Conservation (phyloP, 1,140 invertebrate species). For the Uloborus diversus region DNA sequence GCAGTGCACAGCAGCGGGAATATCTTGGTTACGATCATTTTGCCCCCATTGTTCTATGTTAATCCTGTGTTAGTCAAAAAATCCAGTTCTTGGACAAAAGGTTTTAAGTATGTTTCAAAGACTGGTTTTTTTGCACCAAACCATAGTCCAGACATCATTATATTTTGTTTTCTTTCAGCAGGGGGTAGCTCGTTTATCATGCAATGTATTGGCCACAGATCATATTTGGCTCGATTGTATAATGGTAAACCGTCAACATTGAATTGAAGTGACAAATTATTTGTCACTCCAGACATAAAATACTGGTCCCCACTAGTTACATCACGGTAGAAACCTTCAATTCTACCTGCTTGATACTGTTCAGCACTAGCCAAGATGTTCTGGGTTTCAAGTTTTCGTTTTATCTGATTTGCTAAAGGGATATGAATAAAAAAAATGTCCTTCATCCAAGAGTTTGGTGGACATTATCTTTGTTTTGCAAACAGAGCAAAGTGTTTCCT, state of each 20-base stretch:
- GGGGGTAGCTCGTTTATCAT: not conserved
- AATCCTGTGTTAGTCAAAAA: no score
- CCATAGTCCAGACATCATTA: constrained; percentile 9
- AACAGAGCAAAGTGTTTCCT: not conserved
- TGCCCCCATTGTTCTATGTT: not conserved
- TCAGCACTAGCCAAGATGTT: not conserved
- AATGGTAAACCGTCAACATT: constrained; percentile 5
- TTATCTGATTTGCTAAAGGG: not conserved
- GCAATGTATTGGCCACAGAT: constrained; percentile 6
- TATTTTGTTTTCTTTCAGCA: constrained; percentile 3
- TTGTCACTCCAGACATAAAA: not conserved
- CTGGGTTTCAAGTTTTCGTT: constrained; percentile 21
- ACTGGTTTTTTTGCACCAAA: not conserved
- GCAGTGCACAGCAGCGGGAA: not conserved
- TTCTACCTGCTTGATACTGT: not conserved
- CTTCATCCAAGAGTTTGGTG: not conserved
- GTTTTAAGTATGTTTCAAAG: not conserved
- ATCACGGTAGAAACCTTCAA: not conserved
- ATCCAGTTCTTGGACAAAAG: not conserved
- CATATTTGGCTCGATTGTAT: constrained; percentile 2
- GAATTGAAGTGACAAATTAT: no score
- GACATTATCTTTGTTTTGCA: not conserved
- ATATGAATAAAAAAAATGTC: constrained; percentile 19
- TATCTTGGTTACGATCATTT: not conserved
- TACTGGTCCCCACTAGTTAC: not conserved